These are phyloP conservation scores for Garra rufa DNA, from an alignment of 2,113 vertebrate genomes.

Conservation along the genomic window DNA sequence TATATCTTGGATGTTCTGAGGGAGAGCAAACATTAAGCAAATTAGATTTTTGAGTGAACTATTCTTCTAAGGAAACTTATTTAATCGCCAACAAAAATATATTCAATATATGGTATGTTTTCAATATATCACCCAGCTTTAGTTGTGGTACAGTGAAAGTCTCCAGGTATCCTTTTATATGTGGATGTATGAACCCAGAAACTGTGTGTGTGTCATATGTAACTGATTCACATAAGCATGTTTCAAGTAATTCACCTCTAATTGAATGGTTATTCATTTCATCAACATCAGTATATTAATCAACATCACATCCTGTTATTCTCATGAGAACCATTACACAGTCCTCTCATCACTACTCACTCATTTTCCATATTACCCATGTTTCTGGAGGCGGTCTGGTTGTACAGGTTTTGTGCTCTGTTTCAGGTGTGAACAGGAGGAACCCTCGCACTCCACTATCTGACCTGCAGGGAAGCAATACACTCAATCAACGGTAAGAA, in stretches of 20 bases:
- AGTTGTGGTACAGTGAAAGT: background rate
- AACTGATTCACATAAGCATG: constrained; percentile 33
- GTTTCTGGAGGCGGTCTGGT: constrained; percentile 4
- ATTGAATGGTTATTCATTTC: constrained; percentile 1
- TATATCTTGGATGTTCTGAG: background rate
- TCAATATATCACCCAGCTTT: constrained; percentile 7
- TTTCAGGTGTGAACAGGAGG: constrained; percentile 86
- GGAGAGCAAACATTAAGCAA: background rate
- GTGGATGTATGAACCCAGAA: background rate
- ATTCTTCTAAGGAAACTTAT: background rate
- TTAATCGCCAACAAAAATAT: background rate
- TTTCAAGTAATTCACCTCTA: constrained; percentile 21
- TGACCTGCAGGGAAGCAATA: constrained; percentile 91
- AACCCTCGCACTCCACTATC: constrained; percentile 88
- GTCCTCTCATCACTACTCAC: constrained; percentile 1
- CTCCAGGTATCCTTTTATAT: background rate
- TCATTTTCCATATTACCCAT: background rate
- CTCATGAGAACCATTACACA: background rate
- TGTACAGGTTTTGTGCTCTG: constrained; percentile 36
- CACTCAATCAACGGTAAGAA: constrained; percentile 85
- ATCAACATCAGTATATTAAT: background rate
- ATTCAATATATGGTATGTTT: background rate
- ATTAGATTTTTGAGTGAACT: background rate
- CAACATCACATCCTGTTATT: background rate
- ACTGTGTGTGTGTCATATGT: background rate